phyloP scores from a whole-genome alignment of 2,797 vertebrate species.

The Etheostoma nigrum region DNA sequence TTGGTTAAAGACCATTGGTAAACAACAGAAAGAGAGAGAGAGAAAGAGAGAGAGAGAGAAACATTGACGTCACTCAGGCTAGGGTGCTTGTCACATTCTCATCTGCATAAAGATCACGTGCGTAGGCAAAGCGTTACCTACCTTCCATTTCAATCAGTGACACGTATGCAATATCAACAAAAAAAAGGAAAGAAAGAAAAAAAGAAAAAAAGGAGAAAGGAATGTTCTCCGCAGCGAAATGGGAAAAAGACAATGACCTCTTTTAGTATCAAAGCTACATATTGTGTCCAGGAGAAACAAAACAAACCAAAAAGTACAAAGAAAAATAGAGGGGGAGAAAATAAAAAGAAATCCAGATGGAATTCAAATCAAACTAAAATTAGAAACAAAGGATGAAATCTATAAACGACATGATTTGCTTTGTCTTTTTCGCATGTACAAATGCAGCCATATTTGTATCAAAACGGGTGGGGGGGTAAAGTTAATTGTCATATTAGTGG shows the following conservation, averaged over 20 bases:
- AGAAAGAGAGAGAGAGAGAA: constrained; percentile 81
- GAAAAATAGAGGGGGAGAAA: constrained; percentile 69
- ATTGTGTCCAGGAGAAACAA: constrained; percentile 84
- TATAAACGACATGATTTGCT: constrained; percentile 79
- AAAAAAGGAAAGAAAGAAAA: constrained; percentile 81
- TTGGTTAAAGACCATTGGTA: constrained; percentile 79
- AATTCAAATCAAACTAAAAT: constrained; percentile 70
- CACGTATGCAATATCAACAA: constrained; percentile 96
- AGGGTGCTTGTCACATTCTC: constrained; percentile 98
- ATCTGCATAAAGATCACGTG: constrained; percentile 98
- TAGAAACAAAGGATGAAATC: constrained; percentile 70
- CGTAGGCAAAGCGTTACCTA: constrained; percentile 97
- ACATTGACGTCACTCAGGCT: constrained; percentile 97
- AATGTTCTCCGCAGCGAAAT: constrained; percentile 97
- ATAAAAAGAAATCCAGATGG: constrained; percentile 69
- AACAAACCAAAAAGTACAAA: constrained; percentile 69
- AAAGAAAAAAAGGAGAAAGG: constrained; percentile 91
- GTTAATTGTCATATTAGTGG: constrained; percentile 70
- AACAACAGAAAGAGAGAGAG: constrained; percentile 75
- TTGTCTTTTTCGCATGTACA: constrained; percentile 83
- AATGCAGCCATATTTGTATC: constrained; percentile 81
- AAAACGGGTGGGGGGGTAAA: constrained; percentile 65
- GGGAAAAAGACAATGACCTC: constrained; percentile 96
- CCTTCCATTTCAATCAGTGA: constrained; percentile 97
- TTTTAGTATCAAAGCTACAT: constrained; percentile 93